phyloP scores from a whole-genome alignment of 2,888 invertebrate genomes.

The Lampropteryx suffumata region DNA sequence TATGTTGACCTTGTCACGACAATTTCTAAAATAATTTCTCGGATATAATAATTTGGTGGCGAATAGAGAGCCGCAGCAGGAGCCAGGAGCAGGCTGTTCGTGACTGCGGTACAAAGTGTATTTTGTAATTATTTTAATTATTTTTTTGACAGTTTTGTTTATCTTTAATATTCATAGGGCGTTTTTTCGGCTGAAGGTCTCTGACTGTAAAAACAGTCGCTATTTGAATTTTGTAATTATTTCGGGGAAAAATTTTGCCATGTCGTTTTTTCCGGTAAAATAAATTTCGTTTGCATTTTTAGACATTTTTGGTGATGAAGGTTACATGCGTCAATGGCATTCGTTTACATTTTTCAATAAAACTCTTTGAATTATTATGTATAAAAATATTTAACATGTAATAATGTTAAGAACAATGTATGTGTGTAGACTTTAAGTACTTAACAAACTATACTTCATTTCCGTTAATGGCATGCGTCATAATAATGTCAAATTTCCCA shows the following conservation, averaged over 20 bases:
- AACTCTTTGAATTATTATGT: too few relatives aligned
- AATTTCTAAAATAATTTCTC: background rate
- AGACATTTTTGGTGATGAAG: background rate
- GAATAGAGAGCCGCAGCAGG: constrained; percentile 35
- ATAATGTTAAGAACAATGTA: too few relatives aligned
- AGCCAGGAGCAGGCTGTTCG: constrained; percentile 35
- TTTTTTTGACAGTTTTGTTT: constrained; percentile 45
- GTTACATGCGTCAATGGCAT: background rate
- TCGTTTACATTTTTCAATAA: too few relatives aligned
- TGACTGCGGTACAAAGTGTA: constrained; percentile 43
- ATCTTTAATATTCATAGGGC: constrained; percentile 43
- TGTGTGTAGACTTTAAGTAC: too few relatives aligned
- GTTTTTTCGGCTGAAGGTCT: constrained; percentile 19
- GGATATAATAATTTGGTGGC: constrained; percentile 33
- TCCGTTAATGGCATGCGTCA: too few relatives aligned
- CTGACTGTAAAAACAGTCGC: constrained; percentile 26
- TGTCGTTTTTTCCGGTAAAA: too few relatives aligned
- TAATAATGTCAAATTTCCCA: too few relatives aligned
- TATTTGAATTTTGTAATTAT: constrained; percentile 25
- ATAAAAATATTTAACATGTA: too few relatives aligned
- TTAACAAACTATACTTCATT: too few relatives aligned
- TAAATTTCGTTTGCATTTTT: too few relatives aligned
- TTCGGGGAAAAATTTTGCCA: constrained; percentile 3
- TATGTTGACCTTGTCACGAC: background rate
- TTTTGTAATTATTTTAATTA: constrained; percentile 34